phyloP scores from a whole-genome alignment of 30 jellyfish, hydroid and myxozoan species.

The Pseudorhiza aurosa region DNA sequence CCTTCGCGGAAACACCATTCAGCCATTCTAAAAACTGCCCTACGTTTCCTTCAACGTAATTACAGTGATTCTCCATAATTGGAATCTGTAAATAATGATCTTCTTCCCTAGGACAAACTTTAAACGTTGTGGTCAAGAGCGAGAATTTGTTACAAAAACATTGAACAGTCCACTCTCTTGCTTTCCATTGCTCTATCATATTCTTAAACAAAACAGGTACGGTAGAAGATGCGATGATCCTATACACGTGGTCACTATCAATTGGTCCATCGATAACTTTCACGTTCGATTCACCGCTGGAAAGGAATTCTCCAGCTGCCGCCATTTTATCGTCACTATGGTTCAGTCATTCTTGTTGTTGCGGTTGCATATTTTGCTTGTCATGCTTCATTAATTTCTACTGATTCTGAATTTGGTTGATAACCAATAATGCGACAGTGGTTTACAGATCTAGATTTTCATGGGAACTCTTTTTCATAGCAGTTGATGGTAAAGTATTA shows the following conservation, averaged over 20 bases:
- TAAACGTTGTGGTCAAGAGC: constrained; percentile 42
- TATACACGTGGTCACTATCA: constrained; percentile 4
- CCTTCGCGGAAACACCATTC: background rate
- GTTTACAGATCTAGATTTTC: background rate
- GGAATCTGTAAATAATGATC: background rate
- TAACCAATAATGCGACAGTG: too few relatives aligned
- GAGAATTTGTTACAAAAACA: constrained; percentile 40
- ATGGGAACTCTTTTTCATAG: background rate
- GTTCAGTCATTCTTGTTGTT: too few relatives aligned
- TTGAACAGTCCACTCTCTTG: constrained; percentile 65
- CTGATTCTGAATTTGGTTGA: too few relatives aligned
- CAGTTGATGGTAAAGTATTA: too few relatives aligned
- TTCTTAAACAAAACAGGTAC: constrained; percentile 63
- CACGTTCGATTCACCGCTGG: background rate
- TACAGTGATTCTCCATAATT: constrained; percentile 27
- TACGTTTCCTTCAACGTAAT: constrained; percentile 1
- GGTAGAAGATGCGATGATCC: background rate
- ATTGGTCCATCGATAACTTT: background rate
- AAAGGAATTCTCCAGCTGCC: background rate
- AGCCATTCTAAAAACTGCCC: constrained; percentile 22
- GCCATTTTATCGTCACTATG: too few relatives aligned
- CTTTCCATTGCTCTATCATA: constrained; percentile 77
- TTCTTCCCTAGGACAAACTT: constrained; percentile 15
- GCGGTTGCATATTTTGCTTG: too few relatives aligned
- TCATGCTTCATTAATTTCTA: too few relatives aligned